phyloP scores from a whole-genome alignment of 1,140 invertebrate genomes.

The Dufourea novaeangliae region DNA sequence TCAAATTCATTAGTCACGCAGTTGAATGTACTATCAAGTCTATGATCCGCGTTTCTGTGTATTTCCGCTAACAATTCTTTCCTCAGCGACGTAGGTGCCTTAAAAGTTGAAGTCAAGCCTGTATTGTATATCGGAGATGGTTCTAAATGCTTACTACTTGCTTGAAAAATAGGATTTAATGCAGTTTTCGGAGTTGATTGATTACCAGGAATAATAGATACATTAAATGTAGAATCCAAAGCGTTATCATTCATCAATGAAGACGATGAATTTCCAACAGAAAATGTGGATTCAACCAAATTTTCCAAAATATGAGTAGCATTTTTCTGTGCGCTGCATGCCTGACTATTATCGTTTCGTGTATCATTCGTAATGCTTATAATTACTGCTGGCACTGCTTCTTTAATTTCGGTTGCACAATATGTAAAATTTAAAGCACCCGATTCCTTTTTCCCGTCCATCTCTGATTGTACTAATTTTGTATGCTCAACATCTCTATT shows the following conservation, averaged over 20 bases:
- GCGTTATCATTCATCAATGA: neutral
- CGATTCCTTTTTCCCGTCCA: slow-evolving; percentile 1
- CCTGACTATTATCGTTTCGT: neutral
- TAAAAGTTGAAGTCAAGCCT: slow-evolving; percentile 24
- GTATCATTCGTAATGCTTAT: neutral
- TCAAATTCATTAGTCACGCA: slow-evolving; percentile 53
- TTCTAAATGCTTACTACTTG: slow-evolving; percentile 10
- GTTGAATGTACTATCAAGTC: slow-evolving; percentile 66
- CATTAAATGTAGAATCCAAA: slow-evolving; percentile 51
- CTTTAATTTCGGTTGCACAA: neutral
- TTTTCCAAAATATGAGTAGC: neutral
- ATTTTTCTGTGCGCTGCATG: neutral
- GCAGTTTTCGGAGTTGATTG: slow-evolving; percentile 47
- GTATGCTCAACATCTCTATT: slow-evolving; percentile 37
- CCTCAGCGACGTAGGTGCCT: slow-evolving; percentile 57
- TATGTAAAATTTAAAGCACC: slow-evolving; percentile 20
- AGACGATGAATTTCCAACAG: neutral
- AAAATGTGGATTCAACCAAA: neutral
- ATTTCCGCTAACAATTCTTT: slow-evolving; percentile 70
- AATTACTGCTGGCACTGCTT: neutral
- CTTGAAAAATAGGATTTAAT: slow-evolving; percentile 11
- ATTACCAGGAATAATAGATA: slow-evolving; percentile 19
- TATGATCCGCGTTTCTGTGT: slow-evolving; percentile 56
- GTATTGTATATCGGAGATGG: slow-evolving; percentile 2
- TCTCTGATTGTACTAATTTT: slow-evolving; percentile 8